A percentile compares a stretch with the other conserved stretches of the same genome.
Evolutionary conservation across 2,888 invertebrate species (phyloP).

Genomic region (Cosmia pyralina): DNA sequence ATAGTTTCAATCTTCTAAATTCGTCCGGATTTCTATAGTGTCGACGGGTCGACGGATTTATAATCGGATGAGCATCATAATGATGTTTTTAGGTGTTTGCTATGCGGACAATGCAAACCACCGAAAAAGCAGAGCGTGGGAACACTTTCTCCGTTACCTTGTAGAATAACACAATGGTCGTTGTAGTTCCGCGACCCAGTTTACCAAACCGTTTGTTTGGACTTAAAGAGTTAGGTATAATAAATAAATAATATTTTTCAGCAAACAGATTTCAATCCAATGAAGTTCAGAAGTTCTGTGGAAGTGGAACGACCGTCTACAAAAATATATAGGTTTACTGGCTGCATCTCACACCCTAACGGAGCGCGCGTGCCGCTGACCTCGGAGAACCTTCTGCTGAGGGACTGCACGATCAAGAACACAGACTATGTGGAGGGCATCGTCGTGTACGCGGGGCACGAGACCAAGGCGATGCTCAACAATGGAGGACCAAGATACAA

Average conservation of each 20-base stretch:
- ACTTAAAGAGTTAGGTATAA: not conserved
- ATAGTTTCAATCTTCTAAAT: slow-evolving; percentile 20
- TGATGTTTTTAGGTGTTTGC: slow-evolving; percentile 46
- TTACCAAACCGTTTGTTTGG: slow-evolving; percentile 36
- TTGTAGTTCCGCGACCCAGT: slow-evolving; percentile 42
- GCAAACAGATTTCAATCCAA: slow-evolving; percentile 94
- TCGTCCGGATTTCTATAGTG: slow-evolving; percentile 25
- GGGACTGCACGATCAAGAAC: slow-evolving; percentile 98
- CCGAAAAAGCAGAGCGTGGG: slow-evolving; percentile 74
- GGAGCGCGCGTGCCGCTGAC: slow-evolving; percentile 95
- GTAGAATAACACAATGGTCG: slow-evolving; percentile 58
- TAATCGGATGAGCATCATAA: slow-evolving; percentile 30
- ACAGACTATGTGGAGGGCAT: slow-evolving; percentile 99
- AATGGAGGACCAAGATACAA: slow-evolving; percentile 98
- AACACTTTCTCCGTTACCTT: slow-evolving; percentile 70
- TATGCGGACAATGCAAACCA: slow-evolving; percentile 41
- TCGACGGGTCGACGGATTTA: slow-evolving; percentile 47
- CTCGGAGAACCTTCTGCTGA: slow-evolving; percentile 97
- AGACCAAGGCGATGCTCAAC: slow-evolving; percentile 99
- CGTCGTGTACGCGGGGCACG: slow-evolving; percentile 98
- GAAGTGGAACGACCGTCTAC: slow-evolving; percentile 99
- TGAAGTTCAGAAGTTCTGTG: slow-evolving; percentile 95
- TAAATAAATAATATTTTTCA: slow-evolving; percentile 76
- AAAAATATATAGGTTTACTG: slow-evolving; percentile 98
- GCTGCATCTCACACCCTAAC: slow-evolving; percentile 95